Base-by-base conservation (phyloP, 2,797 vertebrate genomes). In the Enteromius viviparus region DNA sequence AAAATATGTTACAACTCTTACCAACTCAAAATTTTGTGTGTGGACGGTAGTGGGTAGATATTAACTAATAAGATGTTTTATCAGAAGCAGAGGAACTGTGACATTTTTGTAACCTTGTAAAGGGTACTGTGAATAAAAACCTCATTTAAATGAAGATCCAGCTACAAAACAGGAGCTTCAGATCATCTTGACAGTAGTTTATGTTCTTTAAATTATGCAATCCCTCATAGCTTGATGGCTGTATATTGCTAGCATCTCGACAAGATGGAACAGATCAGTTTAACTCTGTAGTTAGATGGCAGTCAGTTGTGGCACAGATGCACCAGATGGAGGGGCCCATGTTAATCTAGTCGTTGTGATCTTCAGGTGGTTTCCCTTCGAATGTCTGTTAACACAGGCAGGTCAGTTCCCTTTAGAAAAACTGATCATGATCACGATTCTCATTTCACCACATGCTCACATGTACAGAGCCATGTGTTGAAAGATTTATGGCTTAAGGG, bases 381-480 rank as follows among this genome's bases (percentile, higher is more conserved):
- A 65, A 74, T 45, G 60, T 55, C 23, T 75, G 66, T 53, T 11
- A 84, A 82, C 76, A 83, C 53, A 45, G 49, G 62, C 81, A 76
- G 40, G n/a, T 51, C 37, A 79, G 21, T 76, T 70, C 40, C 60
- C 51, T 58, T 66, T 66, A 75, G 81, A 34, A 34, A 26, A 26
- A 26, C 26, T 26, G 32, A 34, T 72, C 55, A 37, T 76, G 40
- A 69, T 80, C 78, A 71, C 29, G 71, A 29, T 72, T 79, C 47
- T 26, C 19, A 47, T 23, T 23, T 40, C 12, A 51, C 71, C 34
- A 1, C 21, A 64, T 32, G 26, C 74, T 75, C 10, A 47, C 26
- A 65, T 78, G 45, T 64, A 64, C 76, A 83, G 76, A 82, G 76
- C 51, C 47, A 32, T 70, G 58, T 83, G 81, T 81, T 78, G 64